Evolutionary conservation across 2,888 invertebrate genomes (phyloP).

Genomic region (Celastrina argiolus): DNA sequence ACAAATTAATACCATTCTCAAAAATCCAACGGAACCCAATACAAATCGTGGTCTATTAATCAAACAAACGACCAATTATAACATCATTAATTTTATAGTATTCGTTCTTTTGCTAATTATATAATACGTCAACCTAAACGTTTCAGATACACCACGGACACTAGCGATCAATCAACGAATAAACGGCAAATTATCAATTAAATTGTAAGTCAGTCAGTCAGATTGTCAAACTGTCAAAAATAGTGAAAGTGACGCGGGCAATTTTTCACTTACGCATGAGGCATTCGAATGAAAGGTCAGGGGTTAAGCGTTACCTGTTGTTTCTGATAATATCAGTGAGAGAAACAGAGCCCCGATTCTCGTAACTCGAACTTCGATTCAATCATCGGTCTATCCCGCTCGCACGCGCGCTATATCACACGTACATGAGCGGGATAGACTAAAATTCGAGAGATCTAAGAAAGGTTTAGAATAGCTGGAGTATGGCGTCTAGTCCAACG

Average conservation of each 20-base stretch:
- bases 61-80: neutral
- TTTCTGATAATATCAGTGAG: constrained; percentile 22
- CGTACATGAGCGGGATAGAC: no score
- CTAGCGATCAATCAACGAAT: neutral
- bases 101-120: neutral
- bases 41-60: neutral
- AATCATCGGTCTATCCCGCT: no score
- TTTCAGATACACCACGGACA: neutral
- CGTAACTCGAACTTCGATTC: no score
- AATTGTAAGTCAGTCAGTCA: constrained; percentile 18
- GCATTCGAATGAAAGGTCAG: constrained; percentile 44
- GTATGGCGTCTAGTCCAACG: no score
- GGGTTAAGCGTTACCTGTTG: constrained; percentile 35
- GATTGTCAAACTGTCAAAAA: constrained; percentile 27
- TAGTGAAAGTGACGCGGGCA: constrained; percentile 36
- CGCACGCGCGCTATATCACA: no score
- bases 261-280: constrained; percentile 52
- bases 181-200: constrained; percentile 20
- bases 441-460: no score
- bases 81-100: constrained; percentile 8
- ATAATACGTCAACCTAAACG: neutral
- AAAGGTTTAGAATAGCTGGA: neutral
- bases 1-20: neutral
- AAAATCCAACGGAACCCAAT: neutral
- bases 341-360: no score